Evolutionary conservation across 2,888 invertebrate species (phyloP).

Genomic region (Oscheius sp.): DNA sequence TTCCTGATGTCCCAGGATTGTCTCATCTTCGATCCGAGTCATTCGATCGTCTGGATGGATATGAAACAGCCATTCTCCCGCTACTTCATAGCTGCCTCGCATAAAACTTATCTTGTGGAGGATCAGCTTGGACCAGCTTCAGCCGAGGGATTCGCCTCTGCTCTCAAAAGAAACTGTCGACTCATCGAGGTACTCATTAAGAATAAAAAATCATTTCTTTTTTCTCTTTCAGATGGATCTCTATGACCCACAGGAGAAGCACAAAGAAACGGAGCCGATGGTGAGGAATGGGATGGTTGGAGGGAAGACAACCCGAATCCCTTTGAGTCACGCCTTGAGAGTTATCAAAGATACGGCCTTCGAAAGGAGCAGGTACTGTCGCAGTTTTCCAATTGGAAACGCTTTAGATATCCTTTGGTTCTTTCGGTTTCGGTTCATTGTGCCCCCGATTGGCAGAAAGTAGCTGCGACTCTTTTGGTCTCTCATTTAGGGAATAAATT

Average conservation of each 20-base stretch:
- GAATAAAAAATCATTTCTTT: too few species aligned
- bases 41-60: constrained; percentile 73
- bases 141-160: constrained; percentile 74
- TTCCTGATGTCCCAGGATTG: constrained; percentile 73
- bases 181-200: too few species aligned
- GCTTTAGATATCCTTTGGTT: constrained; percentile 73
- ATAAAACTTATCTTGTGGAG: constrained; percentile 70
- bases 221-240: too few species aligned
- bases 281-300: constrained; percentile 73
- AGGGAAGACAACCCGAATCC: constrained; percentile 60
- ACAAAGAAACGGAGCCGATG: constrained; percentile 68
- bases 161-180: constrained; percentile 74
- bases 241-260: constrained; percentile 73
- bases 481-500: constrained; percentile 45
- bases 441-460: constrained; percentile 72
- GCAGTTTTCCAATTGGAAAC: neutral
- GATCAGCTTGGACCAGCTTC: constrained; percentile 75
- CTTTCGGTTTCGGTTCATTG: constrained; percentile 74
- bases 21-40: constrained; percentile 74
- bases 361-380: constrained; percentile 70
- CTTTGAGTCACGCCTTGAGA: constrained; percentile 71
- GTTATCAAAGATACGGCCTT: constrained; percentile 74
- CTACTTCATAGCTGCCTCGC: constrained; percentile 58
- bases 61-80: constrained; percentile 74
- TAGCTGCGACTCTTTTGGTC: constrained; percentile 68